Evolutionary conservation across 2,888 invertebrate species (phyloP).

Genomic region (Agrotis segetum): DNA sequence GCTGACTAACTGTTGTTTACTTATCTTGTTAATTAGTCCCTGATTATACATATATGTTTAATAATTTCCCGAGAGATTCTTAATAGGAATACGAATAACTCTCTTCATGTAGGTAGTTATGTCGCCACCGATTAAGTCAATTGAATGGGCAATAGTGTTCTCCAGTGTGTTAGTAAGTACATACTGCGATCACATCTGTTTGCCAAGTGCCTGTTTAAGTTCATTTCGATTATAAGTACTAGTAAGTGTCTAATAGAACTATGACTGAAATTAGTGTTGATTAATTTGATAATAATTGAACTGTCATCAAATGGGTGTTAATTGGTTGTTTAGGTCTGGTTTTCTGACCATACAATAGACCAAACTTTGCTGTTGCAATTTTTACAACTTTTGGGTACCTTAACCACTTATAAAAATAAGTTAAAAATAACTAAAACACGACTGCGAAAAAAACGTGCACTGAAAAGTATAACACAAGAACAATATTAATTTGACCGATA

Average conservation of each 20-base stretch:
- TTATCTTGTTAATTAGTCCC: conserved; percentile 9
- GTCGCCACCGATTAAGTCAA: conserved; percentile 34
- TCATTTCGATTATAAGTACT: conserved; percentile 4
- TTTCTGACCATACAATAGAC: background rate
- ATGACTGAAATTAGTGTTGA: background rate
- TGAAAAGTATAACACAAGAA: too few species aligned
- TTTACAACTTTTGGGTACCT: too few species aligned
- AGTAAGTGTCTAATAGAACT: background rate
- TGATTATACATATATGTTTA: too few species aligned
- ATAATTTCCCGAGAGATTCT: conserved; percentile 39
- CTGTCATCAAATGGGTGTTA: background rate
- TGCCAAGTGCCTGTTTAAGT: conserved; percentile 36
- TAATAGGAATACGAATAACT: conserved; percentile 27
- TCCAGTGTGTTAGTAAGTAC: conserved; percentile 28
- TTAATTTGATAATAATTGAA: background rate
- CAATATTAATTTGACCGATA: too few species aligned
- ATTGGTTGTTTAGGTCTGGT: background rate
- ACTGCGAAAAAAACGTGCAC: too few species aligned
- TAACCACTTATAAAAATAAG: too few species aligned
- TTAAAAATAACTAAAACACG: too few species aligned
- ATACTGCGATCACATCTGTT: conserved; percentile 34
- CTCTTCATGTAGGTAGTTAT: conserved; percentile 3
- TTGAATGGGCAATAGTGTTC: conserved; percentile 35
- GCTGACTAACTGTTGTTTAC: background rate
- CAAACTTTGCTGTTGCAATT: background rate